These are phyloP conservation scores for Bettongia penicillata DNA, from an alignment of 2,113 vertebrate genomes.

Conservation along the genomic window DNA sequence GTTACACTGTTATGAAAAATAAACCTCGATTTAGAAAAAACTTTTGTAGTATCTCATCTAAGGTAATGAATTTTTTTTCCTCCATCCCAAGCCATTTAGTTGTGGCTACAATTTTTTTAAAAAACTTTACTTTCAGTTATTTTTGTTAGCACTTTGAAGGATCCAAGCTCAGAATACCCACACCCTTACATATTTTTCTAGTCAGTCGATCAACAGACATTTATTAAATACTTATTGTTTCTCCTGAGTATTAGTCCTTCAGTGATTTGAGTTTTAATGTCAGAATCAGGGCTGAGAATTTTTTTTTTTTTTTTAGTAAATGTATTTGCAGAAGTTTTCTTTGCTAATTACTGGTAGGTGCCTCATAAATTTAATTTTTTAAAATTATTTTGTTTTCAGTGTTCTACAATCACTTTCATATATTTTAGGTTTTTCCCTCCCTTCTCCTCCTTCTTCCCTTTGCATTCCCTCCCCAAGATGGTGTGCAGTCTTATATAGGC, in stretches of 20 bases:
- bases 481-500: too few relatives aligned
- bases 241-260: not conserved
- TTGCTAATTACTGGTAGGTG: not conserved
- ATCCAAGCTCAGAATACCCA: not conserved
- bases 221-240: not conserved
- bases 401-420: too few relatives aligned
- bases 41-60: not conserved
- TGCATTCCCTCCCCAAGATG: too few relatives aligned
- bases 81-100: not conserved
- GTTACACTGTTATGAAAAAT: not conserved
- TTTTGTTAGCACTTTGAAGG: not conserved
- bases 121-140: not conserved
- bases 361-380: not conserved
- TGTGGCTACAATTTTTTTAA: not conserved
- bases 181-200: not conserved
- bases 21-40: not conserved
- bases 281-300: not conserved
- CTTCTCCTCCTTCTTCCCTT: too few relatives aligned
- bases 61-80: not conserved
- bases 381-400: too few relatives aligned
- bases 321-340: not conserved
- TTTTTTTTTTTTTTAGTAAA: not conserved
- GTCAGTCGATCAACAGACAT: not conserved
- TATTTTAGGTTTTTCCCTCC: too few relatives aligned
- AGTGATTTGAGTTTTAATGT: not conserved